Percentiles rank a stretch among this genome's conserved stretches.
Conservation (phyloP, 2,888 invertebrate genomes). For the Trissolcus japonicus region DNA sequence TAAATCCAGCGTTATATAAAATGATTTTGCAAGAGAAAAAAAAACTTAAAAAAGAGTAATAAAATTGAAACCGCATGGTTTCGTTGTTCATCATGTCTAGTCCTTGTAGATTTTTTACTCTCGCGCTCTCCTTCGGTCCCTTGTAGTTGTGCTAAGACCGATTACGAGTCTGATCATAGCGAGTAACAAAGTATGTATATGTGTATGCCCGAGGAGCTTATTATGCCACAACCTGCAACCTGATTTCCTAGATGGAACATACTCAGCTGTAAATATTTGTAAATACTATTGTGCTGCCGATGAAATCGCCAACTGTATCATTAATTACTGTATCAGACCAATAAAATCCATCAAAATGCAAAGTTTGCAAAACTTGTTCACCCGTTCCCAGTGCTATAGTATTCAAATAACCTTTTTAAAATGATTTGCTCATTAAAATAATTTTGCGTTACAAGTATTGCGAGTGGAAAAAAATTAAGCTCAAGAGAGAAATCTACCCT, state of each 20-base stretch:
- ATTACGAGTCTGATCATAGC: slow-evolving; percentile 14
- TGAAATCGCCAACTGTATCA: slow-evolving; percentile 53
- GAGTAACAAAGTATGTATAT: neutral
- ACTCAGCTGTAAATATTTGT: slow-evolving; percentile 70
- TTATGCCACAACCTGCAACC: neutral
- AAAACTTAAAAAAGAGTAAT: slow-evolving; percentile 10
- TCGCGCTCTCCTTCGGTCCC: slow-evolving; percentile 27
- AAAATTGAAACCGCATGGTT: slow-evolving; percentile 5
- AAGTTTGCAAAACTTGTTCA: neutral
- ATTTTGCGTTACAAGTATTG: slow-evolving; percentile 10
- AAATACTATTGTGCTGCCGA: slow-evolving; percentile 69
- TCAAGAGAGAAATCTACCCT: slow-evolving; percentile 15
- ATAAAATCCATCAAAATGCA: neutral
- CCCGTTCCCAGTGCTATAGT: no score
- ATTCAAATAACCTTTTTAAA: no score
- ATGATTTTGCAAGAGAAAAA: no score
- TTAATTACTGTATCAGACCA: neutral
- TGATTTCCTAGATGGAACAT: slow-evolving; percentile 31
- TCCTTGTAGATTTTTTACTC: slow-evolving; percentile 61
- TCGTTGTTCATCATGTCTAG: slow-evolving; percentile 66
- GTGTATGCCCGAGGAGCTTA: neutral
- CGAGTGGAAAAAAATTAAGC: no score
- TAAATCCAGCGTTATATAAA: slow-evolving; percentile 43
- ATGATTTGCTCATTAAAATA: no score
- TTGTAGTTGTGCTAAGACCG: slow-evolving; percentile 27